Evolutionary conservation across 2,113 vertebrate species (phyloP).

Genomic region (Paratilapia polleni): DNA sequence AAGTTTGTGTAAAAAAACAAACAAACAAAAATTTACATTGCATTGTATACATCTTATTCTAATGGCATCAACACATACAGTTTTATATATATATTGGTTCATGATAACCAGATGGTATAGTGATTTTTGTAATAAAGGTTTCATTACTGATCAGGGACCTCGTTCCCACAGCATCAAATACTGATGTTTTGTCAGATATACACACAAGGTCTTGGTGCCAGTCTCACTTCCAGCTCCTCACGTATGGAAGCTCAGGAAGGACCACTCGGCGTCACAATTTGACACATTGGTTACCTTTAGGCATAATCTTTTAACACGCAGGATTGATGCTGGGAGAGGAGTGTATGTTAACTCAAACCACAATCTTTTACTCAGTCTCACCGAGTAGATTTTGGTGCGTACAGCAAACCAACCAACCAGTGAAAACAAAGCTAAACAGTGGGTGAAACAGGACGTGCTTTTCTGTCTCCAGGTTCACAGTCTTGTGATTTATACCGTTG

Average conservation of each 20-base stretch:
- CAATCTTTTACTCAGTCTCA: not conserved
- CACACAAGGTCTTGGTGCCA: not conserved
- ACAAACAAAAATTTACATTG: not conserved
- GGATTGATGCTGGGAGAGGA: not conserved
- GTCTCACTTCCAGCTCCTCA: not conserved
- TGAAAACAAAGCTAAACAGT: not conserved
- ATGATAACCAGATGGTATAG: not conserved
- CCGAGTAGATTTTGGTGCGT: not conserved
- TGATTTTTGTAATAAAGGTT: not conserved
- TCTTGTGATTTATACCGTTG: not conserved
- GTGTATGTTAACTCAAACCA: not conserved
- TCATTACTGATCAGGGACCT: not conserved
- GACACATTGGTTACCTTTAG: not conserved
- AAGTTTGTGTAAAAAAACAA: not conserved
- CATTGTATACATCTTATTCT: not conserved
- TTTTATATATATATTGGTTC: not conserved
- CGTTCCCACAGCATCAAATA: not conserved
- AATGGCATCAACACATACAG: not conserved
- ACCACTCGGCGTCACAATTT: not conserved
- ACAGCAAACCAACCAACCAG: not conserved
- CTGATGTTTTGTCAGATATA: not conserved
- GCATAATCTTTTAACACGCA: not conserved
- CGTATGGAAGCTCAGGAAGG: not conserved
- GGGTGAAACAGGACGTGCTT: not conserved
- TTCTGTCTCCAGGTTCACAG: not conserved